A percentile compares a stretch with the other conserved stretches of the same genome.
These are phyloP conservation scores for Neolamprologus fasciatus DNA, from an alignment of 2,113 vertebrate genomes.

Conservation along the genomic window DNA sequence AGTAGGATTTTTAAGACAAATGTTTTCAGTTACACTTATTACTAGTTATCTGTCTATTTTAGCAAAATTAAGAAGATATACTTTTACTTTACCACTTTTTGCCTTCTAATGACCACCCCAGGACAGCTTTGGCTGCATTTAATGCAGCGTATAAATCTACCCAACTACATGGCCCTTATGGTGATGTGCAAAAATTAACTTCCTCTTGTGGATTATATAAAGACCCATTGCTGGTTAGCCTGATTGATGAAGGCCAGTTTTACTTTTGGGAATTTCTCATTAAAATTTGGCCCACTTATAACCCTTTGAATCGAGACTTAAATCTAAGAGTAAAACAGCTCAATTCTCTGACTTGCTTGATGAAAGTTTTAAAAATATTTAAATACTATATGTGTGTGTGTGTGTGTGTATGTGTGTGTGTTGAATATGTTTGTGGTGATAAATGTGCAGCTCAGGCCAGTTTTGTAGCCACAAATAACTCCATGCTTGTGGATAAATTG, in stretches of 20 bases:
- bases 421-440: neutral
- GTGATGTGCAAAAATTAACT: neutral
- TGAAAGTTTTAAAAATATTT: neutral
- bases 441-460: neutral
- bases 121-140: constrained; percentile 39
- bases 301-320: neutral
- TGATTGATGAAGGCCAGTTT: neutral
- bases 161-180: constrained; percentile 14
- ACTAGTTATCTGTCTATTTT: neutral
- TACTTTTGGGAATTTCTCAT: constrained; percentile 1
- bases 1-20: neutral
- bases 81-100: neutral
- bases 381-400: neutral
- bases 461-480: neutral
- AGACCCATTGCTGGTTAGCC: neutral
- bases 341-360: neutral
- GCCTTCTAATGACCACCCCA: constrained; percentile 47
- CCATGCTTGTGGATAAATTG: neutral
- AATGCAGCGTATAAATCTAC: constrained; percentile 48
- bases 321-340: neutral
- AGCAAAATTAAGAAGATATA: constrained; percentile 16
- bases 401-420: neutral
- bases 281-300: neutral
- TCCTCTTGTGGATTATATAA: constrained; percentile 7
- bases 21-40: neutral